A percentile compares a stretch with the other conserved stretches of the same genome.
Evolutionary conservation across 1,140 invertebrate genomes (phyloP).

Genomic region (Lordiphosa collinella): DNA sequence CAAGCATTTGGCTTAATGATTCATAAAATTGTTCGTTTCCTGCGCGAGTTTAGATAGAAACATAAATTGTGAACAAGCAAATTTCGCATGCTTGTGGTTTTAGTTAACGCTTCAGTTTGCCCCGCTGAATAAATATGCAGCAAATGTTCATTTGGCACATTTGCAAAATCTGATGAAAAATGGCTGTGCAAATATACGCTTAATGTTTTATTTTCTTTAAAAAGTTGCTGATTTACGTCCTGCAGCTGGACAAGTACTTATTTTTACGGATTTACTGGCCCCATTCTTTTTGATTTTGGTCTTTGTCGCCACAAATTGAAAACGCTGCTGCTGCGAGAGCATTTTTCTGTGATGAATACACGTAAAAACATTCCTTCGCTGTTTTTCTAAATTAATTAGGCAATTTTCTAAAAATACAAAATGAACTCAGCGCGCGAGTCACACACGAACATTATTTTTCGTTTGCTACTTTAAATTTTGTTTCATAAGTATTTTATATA

Average conservation of each 20-base stretch:
- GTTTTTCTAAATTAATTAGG: slow-evolving; percentile 77
- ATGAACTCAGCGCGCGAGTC: slow-evolving; percentile 69
- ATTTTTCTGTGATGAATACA: slow-evolving; percentile 1
- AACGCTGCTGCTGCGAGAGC: background rate
- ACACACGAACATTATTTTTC: slow-evolving; percentile 33
- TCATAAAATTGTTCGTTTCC: slow-evolving; percentile 50
- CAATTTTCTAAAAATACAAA: slow-evolving; percentile 72
- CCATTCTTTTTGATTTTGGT: background rate
- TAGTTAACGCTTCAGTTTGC: slow-evolving; percentile 14
- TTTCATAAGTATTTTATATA: slow-evolving; percentile 37
- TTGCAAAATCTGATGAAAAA: slow-evolving; percentile 30
- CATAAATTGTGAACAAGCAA: slow-evolving; percentile 19
- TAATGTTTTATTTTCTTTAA: slow-evolving; percentile 19
- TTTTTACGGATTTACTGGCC: too few relatives aligned
- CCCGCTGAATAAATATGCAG: slow-evolving; percentile 7
- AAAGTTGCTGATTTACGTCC: too few relatives aligned
- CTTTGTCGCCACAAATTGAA: background rate
- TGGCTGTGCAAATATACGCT: background rate
- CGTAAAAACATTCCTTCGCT: slow-evolving; percentile 37
- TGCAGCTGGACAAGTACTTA: too few relatives aligned
- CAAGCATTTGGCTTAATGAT: slow-evolving; percentile 44
- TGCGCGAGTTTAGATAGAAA: slow-evolving; percentile 11
- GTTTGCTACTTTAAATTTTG: slow-evolving; percentile 54
- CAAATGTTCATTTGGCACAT: slow-evolving; percentile 47
- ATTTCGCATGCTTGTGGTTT: slow-evolving; percentile 33